Conservation (phyloP, 2,797 vertebrate species). For the Austrolebias charrua region DNA sequence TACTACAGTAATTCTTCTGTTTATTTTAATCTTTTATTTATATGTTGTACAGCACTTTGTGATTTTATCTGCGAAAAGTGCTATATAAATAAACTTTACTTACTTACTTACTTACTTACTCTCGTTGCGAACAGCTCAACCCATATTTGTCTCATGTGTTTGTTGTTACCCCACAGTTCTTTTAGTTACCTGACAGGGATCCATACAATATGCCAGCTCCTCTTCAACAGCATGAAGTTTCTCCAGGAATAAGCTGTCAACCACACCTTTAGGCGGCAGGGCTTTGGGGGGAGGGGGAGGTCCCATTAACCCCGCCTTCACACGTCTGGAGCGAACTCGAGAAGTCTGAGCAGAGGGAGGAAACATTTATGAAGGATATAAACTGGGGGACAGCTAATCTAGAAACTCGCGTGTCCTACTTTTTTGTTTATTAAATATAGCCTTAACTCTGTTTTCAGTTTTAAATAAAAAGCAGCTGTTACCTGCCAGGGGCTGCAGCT, state of each 20-base stretch:
- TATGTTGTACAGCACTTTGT: no score
- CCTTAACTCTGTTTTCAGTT: neutral
- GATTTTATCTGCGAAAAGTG: no score
- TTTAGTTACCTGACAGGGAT: conserved; percentile 84
- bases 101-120: no score
- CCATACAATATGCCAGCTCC: conserved; percentile 85
- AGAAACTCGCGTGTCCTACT: no score
- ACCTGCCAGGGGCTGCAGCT: conserved; percentile 76
- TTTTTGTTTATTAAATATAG: neutral
- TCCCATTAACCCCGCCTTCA: conserved; percentile 54
- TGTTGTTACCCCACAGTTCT: no score
- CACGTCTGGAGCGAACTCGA: conserved; percentile 23
- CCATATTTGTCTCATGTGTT: no score
- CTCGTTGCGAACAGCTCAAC: no score
- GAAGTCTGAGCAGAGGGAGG: conserved; percentile 2
- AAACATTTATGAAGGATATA: neutral
- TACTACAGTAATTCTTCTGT: no score
- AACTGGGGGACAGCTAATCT: neutral
- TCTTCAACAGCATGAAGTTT: conserved; percentile 89
- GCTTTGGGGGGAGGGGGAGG: conserved; percentile 67
- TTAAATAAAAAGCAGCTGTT: neutral
- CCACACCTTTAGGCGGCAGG: conserved; percentile 64
- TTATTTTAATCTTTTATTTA: no score
- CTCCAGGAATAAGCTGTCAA: conserved; percentile 86
- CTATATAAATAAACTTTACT: no score